phyloP scores from a whole-genome alignment of 1,140 invertebrate genomes.

The Zaprionus nigranus region DNA sequence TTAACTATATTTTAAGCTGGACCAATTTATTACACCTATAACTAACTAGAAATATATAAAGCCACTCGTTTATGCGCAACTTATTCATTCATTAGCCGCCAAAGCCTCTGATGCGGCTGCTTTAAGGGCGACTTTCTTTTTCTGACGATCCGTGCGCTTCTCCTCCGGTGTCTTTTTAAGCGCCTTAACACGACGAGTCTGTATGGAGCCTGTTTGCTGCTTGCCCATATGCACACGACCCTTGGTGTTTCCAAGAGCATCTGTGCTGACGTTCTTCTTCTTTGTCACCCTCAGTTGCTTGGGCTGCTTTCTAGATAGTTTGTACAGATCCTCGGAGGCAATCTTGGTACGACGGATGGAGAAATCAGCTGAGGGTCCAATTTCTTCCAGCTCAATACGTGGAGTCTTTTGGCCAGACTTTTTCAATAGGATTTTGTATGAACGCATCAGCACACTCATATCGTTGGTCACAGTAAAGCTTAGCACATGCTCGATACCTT shows the following conservation, averaged over 20 bases:
- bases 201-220: slow-evolving; percentile 94
- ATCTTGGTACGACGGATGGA: slow-evolving; percentile 93
- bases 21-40: slow-evolving; percentile 77
- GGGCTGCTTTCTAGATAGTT: slow-evolving; percentile 93
- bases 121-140: slow-evolving; percentile 85
- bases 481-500: slow-evolving; percentile 96
- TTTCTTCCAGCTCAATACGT: slow-evolving; percentile 95
- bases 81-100: slow-evolving; percentile 33
- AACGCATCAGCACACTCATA: slow-evolving; percentile 92
- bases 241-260: slow-evolving; percentile 94
- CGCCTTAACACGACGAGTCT: slow-evolving; percentile 97
- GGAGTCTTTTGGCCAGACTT: slow-evolving; percentile 96
- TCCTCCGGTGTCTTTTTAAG: slow-evolving; percentile 91
- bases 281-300: slow-evolving; percentile 92
- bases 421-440: slow-evolving; percentile 95
- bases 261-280: slow-evolving; percentile 95
- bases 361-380: slow-evolving; percentile 94
- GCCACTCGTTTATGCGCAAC: slow-evolving; percentile 1
- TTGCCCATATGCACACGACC: slow-evolving; percentile 96
- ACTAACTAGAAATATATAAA: slow-evolving; percentile 52
- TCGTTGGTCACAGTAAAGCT: slow-evolving; percentile 93
- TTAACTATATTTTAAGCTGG: slow-evolving; percentile 67
- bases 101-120: slow-evolving; percentile 66
- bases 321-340: slow-evolving; percentile 96
- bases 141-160: slow-evolving; percentile 87